These are phyloP conservation scores for Scaptodrosophila latifasciaeformis DNA, from an alignment of 2,888 invertebrate genomes.

Conservation along the genomic window DNA sequence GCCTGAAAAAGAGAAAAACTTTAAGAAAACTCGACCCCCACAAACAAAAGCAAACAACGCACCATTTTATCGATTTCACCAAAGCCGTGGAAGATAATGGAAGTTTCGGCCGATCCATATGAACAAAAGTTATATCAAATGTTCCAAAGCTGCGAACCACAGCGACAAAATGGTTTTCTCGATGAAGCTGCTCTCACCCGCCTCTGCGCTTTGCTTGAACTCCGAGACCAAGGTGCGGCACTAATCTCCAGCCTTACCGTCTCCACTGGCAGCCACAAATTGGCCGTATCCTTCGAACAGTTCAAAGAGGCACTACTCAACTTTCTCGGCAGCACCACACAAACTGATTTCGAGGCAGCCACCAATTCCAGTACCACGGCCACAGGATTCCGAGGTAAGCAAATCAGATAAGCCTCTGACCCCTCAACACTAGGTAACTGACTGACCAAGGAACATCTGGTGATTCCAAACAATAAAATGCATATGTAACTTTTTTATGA, in stretches of 20 bases:
- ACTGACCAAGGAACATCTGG: no score
- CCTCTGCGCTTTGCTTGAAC: constrained; percentile 85
- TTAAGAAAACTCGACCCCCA: no score
- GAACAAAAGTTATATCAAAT: constrained; percentile 88
- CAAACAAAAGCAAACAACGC: no score
- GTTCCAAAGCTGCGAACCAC: constrained; percentile 86
- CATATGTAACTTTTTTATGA: background rate
- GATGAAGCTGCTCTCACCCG: constrained; percentile 81
- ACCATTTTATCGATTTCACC: constrained; percentile 59
- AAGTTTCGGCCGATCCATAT: constrained; percentile 80
- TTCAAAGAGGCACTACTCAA: constrained; percentile 86
- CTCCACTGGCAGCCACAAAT: constrained; percentile 39
- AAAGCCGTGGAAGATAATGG: constrained; percentile 48
- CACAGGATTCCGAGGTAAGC: constrained; percentile 45
- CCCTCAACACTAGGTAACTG: background rate
- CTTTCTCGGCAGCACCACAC: constrained; percentile 78
- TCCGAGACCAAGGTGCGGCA: constrained; percentile 82
- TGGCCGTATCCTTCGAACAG: constrained; percentile 81
- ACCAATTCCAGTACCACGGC: constrained; percentile 24
- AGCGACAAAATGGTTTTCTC: constrained; percentile 81
- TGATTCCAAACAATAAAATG: no score
- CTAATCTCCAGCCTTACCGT: constrained; percentile 79
- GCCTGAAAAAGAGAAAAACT: no score
- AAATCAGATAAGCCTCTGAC: no score
- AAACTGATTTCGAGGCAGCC: constrained; percentile 63